A percentile compares a stretch with the other conserved stretches of the same genome.
Evolutionary conservation across 1,140 invertebrate species (phyloP).

Genomic region (Choristoneura fumiferana): DNA sequence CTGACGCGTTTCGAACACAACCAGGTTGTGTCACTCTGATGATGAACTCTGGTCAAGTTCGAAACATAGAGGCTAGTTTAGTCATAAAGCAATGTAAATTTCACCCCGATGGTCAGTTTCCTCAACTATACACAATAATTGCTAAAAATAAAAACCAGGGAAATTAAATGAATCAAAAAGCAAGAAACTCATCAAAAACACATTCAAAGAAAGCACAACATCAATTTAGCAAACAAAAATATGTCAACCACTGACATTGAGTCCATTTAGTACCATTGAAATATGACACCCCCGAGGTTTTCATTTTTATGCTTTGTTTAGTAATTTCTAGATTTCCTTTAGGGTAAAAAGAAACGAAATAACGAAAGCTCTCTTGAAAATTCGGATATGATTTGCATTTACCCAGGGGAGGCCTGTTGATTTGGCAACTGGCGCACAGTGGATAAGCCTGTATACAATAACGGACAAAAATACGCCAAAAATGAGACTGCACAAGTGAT

Average conservation of each 20-base stretch:
- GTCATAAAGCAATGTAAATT: too few species aligned
- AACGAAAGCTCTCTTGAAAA: neutral
- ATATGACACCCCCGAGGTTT: constrained; percentile 1
- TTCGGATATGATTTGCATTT: constrained; percentile 8
- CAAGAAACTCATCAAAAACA: too few species aligned
- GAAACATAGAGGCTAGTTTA: too few species aligned
- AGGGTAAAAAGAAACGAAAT: neutral
- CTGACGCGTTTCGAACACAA: too few species aligned
- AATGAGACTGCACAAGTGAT: too few species aligned
- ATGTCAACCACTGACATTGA: neutral
- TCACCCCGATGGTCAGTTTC: too few species aligned
- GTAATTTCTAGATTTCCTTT: constrained; percentile 10
- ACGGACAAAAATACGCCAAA: neutral
- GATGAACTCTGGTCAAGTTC: too few species aligned
- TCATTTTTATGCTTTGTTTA: constrained; percentile 8
- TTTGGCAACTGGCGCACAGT: neutral
- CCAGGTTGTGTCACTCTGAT: too few species aligned
- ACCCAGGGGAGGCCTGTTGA: neutral
- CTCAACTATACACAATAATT: too few species aligned
- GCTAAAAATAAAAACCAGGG: too few species aligned
- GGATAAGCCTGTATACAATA: neutral
- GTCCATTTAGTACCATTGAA: constrained; percentile 1
- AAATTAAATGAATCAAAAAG: too few species aligned
- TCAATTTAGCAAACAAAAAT: neutral
- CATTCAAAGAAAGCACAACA: too few species aligned